Percentiles rank a stretch among this genome's conserved stretches.
Conservation (phyloP, 2,888 invertebrate genomes). For the Limnephilus marmoratus region DNA sequence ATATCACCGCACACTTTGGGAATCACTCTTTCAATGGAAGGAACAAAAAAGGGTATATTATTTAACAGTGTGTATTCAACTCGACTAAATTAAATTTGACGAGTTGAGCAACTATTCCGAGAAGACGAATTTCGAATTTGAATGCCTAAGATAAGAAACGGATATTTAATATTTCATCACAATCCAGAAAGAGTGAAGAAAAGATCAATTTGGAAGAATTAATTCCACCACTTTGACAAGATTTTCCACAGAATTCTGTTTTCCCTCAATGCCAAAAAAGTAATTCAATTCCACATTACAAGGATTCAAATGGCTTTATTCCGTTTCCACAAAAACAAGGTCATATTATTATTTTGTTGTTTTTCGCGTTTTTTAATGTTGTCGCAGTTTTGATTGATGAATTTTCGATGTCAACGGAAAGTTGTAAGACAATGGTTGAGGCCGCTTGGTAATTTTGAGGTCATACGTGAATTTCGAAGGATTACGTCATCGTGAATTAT, state of each 20-base stretch:
- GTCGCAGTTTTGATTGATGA: neutral
- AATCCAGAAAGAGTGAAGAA: neutral
- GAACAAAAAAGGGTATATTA: neutral
- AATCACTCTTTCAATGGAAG: neutral
- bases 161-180: neutral
- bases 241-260: conserved; percentile 7
- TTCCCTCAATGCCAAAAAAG: conserved; percentile 13
- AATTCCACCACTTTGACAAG: conserved; percentile 2
- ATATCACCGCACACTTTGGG: neutral
- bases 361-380: neutral
- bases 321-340: neutral
- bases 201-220: neutral
- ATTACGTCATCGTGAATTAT: neutral
- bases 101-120: neutral
- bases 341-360: neutral
- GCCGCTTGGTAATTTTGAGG: neutral
- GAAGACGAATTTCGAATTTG: neutral
- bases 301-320: neutral
- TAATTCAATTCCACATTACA: conserved; percentile 5
- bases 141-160: neutral
- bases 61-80: neutral
- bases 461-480: neutral
- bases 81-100: neutral
- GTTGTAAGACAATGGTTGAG: neutral
- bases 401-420: neutral